Conservation (phyloP, 2,113 vertebrate species). For the Muntiacus muntjak region DNA sequence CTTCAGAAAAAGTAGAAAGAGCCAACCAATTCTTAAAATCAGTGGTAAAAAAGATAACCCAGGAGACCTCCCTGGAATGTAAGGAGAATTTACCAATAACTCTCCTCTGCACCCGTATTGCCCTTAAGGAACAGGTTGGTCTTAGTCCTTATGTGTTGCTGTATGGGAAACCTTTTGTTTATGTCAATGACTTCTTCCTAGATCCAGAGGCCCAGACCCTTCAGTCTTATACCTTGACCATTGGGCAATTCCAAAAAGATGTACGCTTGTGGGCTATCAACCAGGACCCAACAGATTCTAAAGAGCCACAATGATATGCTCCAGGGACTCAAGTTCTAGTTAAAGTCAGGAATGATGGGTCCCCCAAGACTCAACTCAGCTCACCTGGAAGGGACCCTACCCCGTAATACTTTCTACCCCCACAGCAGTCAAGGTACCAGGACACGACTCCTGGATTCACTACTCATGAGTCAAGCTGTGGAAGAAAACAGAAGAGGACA, state of each 20-base stretch:
- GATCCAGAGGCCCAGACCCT: not conserved
- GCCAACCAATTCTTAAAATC: not conserved
- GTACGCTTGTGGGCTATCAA: accelerated
- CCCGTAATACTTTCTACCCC: not conserved
- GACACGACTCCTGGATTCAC: not conserved
- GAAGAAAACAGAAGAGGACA: not conserved
- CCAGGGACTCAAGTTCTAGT: not conserved
- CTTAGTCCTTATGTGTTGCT: not conserved
- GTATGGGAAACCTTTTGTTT: not conserved
- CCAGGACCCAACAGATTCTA: not conserved
- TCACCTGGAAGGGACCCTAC: not conserved
- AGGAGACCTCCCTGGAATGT: not conserved
- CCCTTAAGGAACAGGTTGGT: not conserved
- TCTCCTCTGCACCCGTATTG: not conserved
- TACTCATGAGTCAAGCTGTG: not conserved
- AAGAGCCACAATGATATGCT: not conserved
- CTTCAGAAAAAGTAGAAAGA: not conserved
- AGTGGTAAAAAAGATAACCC: not conserved
- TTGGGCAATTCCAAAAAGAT: not conserved
- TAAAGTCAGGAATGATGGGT: not conserved
- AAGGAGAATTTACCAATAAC: not conserved
- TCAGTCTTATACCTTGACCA: not conserved
- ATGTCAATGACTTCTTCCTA: not conserved
- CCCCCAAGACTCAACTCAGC: not conserved
- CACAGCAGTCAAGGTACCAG: not conserved